phyloP scores from a whole-genome alignment of 2,797 vertebrate species.

The Ambastaia sidthimunki region DNA sequence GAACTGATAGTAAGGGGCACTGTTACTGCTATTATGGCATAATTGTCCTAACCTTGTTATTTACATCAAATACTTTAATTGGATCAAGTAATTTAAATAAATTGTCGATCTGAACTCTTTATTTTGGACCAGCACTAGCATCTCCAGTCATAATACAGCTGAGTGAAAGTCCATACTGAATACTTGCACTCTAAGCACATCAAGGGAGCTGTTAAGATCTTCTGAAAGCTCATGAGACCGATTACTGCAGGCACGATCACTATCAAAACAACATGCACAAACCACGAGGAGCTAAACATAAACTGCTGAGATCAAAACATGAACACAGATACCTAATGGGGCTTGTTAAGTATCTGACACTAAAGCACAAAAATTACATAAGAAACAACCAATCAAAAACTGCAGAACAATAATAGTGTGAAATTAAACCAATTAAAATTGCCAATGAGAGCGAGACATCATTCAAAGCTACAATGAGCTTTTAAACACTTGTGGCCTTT shows the following conservation, averaged over 20 bases:
- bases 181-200: background rate
- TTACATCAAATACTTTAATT: too few species aligned
- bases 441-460: background rate
- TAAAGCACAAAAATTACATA: background rate
- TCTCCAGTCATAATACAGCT: background rate
- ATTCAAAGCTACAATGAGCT: background rate
- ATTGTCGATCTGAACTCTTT: too few species aligned
- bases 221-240: slow-evolving; percentile 34
- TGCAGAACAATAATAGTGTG: background rate
- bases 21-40: too few species aligned
- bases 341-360: slow-evolving; percentile 5
- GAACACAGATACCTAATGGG: background rate
- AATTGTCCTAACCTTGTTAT: too few species aligned
- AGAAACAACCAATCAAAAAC: slow-evolving; percentile 9
- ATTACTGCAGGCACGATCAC: slow-evolving; percentile 36
- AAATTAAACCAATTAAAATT: background rate
- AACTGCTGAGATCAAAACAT: slow-evolving; percentile 15
- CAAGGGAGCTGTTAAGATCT: slow-evolving; percentile 19
- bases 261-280: slow-evolving; percentile 46
- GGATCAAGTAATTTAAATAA: too few species aligned
- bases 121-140: background rate
- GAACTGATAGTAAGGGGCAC: too few species aligned
- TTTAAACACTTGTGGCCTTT: background rate
- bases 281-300: slow-evolving; percentile 29
- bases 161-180: background rate